phyloP scores from a whole-genome alignment of 2,797 vertebrate species.

The Chanos chanos region DNA sequence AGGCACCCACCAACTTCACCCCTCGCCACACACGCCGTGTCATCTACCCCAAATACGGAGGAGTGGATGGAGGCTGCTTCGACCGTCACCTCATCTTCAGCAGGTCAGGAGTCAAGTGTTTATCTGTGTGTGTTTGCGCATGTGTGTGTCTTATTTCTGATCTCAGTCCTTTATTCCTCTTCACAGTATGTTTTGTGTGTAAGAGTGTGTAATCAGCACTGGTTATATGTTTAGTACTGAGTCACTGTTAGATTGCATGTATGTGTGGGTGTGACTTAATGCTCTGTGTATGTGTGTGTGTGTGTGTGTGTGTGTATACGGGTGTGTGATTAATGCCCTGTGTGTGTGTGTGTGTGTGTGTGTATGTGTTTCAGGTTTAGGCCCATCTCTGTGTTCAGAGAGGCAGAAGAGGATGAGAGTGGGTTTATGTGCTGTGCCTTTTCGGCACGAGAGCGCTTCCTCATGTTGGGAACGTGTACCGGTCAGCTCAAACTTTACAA shows the following conservation, averaged over 20 bases:
- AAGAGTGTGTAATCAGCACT: too few species aligned
- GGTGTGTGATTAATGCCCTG: too few species aligned
- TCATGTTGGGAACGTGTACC: conserved; percentile 96
- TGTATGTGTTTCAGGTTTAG: conserved; percentile 79
- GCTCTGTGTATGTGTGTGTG: not conserved
- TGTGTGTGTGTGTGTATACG: not conserved
- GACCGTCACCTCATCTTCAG: conserved; percentile 98
- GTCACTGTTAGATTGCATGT: too few species aligned
- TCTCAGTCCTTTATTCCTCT: too few species aligned
- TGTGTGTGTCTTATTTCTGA: too few species aligned
- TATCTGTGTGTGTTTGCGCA: not conserved
- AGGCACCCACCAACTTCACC: conserved; percentile 96
- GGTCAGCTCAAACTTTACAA: conserved; percentile 98
- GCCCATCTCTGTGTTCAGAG: conserved; percentile 96
- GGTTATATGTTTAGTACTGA: too few species aligned
- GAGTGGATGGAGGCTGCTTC: conserved; percentile 97
- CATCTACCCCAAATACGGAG: conserved; percentile 95
- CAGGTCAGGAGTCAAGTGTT: conserved; percentile 71
- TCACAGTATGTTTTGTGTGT: too few species aligned
- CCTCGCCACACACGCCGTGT: conserved; percentile 90
- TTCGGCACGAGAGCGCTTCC: conserved; percentile 93
- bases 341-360: not conserved
- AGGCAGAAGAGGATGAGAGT: conserved; percentile 97
- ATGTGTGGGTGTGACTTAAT: not conserved
- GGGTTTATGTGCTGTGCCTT: conserved; percentile 98